phyloP scores from a whole-genome alignment of 2,113 vertebrate species.

The Tachycineta bicolor region DNA sequence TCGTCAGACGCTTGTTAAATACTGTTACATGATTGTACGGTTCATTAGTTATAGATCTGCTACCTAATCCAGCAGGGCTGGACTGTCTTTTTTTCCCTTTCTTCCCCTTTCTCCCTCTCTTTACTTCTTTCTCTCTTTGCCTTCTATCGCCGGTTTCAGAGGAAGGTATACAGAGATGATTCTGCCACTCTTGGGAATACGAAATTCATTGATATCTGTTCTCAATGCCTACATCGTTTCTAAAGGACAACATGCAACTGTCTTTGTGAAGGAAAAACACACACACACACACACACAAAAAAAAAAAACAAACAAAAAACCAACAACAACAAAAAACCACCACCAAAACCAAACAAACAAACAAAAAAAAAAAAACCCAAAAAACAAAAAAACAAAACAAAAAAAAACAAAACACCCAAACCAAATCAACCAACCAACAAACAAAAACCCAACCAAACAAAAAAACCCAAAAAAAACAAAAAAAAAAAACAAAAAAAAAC shows the following conservation, averaged over 20 bases:
- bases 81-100: not conserved
- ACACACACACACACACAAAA: not conserved
- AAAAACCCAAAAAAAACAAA: not conserved
- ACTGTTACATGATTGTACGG: not conserved
- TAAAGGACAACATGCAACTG: not conserved
- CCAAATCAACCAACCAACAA: too few relatives aligned
- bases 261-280: too few relatives aligned
- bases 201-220: not conserved
- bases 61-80: not conserved
- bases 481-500: not conserved
- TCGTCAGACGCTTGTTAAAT: not conserved
- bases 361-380: not conserved
- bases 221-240: not conserved
- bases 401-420: not conserved
- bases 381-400: not conserved
- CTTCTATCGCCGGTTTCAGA: not conserved
- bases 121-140: not conserved
- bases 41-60: conserved; percentile 5
- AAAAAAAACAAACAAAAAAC: too few relatives aligned
- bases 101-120: not conserved
- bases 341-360: too few relatives aligned
- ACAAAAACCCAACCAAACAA: not conserved
- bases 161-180: not conserved
- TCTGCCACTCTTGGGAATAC: not conserved
- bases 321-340: too few relatives aligned